These are phyloP conservation scores for Nomada ruficornis DNA, from an alignment of 2,888 invertebrate genomes.

Conservation along the genomic window DNA sequence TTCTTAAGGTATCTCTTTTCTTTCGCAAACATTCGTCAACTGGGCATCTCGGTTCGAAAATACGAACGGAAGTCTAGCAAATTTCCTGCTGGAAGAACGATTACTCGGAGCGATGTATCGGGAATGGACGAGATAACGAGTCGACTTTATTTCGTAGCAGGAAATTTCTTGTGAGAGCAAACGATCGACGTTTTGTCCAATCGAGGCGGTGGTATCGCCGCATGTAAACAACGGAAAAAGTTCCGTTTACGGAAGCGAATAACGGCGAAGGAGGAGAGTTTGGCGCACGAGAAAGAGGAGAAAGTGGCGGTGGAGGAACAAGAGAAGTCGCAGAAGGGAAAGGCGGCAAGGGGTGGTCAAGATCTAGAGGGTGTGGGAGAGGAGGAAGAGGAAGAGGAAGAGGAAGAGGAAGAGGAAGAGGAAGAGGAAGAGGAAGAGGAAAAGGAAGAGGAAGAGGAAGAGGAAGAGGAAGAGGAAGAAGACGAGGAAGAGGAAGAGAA, in stretches of 20 bases:
- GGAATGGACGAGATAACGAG: conserved; percentile 29
- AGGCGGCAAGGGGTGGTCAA: not conserved
- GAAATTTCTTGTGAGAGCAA: conserved; percentile 22
- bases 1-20: no score
- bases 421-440: conserved; percentile 14
- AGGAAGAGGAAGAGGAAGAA: not conserved
- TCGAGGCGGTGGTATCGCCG: conserved; percentile 33
- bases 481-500: conserved; percentile 5
- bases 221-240: conserved; percentile 50
- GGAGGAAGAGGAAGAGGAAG: conserved; percentile 2
- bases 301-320: conserved; percentile 7
- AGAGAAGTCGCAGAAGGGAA: conserved; percentile 4
- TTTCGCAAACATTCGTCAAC: not conserved
- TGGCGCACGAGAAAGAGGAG: conserved; percentile 27
- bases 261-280: conserved; percentile 27
- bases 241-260: conserved; percentile 32
- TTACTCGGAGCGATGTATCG: conserved; percentile 39
- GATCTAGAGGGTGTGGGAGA: not conserved
- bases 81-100: not conserved
- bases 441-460: conserved; percentile 5
- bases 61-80: no score
- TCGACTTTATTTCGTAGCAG: conserved; percentile 1
- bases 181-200: conserved; percentile 5
- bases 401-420: not conserved
- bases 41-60: not conserved